phyloP scores from a whole-genome alignment of 2,113 vertebrate species.

The Pteronura brasiliensis region DNA sequence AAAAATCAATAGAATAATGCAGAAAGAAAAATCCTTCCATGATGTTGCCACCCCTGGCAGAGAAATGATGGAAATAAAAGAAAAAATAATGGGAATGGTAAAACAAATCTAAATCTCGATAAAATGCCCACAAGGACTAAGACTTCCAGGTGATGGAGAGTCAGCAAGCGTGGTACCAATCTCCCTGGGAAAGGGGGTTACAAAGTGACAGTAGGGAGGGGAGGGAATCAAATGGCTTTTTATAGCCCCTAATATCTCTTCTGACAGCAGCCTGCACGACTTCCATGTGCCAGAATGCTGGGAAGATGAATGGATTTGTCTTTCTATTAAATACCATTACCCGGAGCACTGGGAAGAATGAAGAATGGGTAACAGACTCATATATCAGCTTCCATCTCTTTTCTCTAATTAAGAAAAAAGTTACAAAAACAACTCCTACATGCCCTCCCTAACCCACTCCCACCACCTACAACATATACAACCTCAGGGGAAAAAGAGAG shows the following conservation, averaged over 20 bases:
- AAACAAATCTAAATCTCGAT: conserved; percentile 54
- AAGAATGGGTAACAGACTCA: conserved; percentile 76
- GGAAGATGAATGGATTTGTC: conserved; percentile 81
- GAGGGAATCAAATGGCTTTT: conserved; percentile 76
- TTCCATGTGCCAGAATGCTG: conserved; percentile 71
- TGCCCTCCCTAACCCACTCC: not conserved
- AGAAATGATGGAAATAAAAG: conserved; percentile 35
- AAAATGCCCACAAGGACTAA: conserved; percentile 75
- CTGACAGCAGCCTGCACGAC: conserved; percentile 80
- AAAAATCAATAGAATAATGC: not conserved
- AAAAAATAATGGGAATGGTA: not conserved
- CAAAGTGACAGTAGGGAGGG: conserved; percentile 56
- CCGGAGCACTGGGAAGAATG: conserved; percentile 63
- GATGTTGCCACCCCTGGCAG: not conserved
- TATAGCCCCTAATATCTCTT: conserved; percentile 82
- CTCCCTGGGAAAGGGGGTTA: conserved; percentile 76
- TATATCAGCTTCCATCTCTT: conserved; percentile 58
- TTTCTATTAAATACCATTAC: conserved; percentile 78
- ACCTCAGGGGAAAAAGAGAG: not conserved
- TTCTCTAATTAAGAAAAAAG: conserved; percentile 64
- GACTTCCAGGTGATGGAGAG: conserved; percentile 79
- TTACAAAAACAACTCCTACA: not conserved
- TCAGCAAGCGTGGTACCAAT: conserved; percentile 68
- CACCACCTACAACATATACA: not conserved
- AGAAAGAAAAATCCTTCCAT: conserved; percentile 32